These are phyloP conservation scores for Chrysocyon brachyurus DNA, from an alignment of 2,797 vertebrate genomes.

Conservation along the genomic window DNA sequence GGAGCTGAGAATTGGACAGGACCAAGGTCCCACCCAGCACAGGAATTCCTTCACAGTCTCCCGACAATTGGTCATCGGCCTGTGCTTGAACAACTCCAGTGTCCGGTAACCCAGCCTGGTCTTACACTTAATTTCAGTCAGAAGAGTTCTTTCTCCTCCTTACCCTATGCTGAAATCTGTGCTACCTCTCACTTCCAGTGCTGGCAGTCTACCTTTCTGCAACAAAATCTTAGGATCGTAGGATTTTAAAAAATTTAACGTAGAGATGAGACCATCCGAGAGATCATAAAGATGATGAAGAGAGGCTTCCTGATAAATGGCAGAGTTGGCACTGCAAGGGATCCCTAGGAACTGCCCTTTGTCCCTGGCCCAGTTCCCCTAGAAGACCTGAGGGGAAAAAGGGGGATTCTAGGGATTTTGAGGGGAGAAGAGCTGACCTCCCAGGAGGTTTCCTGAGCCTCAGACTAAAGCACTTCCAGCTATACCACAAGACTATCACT, in stretches of 20 bases:
- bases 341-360: neutral
- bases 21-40: slow-evolving; percentile 77
- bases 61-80: slow-evolving; percentile 72
- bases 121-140: slow-evolving; percentile 15
- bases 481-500: neutral
- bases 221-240: neutral
- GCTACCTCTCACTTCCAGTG: neutral
- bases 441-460: neutral
- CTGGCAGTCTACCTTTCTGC: neutral
- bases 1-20: slow-evolving; percentile 77
- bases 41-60: slow-evolving; percentile 81
- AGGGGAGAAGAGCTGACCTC: neutral
- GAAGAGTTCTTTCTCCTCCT: neutral
- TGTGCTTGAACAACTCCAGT: slow-evolving; percentile 66
- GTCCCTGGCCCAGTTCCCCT: neutral
- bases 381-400: neutral
- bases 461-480: neutral
- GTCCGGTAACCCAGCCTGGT: slow-evolving; percentile 63
- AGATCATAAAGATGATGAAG: neutral
- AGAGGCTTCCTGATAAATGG: neutral
- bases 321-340: neutral
- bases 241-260: neutral
- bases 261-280: neutral
- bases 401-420: neutral
- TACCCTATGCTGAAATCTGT: neutral